A percentile compares a stretch with the other conserved stretches of the same genome.
phyloP scores from a whole-genome alignment of 2,797 vertebrate genomes.

The Pelobates cultripes region DNA sequence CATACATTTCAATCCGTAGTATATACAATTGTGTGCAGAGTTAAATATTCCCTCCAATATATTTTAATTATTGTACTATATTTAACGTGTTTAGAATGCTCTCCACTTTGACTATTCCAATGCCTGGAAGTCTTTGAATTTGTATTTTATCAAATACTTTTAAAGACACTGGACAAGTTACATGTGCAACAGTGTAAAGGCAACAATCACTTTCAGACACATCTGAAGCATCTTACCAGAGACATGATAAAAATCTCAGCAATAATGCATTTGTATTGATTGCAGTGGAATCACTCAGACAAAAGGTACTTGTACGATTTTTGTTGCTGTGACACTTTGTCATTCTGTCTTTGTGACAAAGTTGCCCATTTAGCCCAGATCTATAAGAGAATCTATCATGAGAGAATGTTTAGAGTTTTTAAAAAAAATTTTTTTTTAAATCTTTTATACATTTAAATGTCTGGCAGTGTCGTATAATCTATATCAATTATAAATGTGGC shows the following conservation, averaged over 20 bases:
- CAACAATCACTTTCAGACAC: neutral
- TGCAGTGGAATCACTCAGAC: neutral
- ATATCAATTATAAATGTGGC: conserved; percentile 1
- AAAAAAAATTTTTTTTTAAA: neutral
- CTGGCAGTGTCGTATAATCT: neutral
- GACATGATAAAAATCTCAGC: neutral
- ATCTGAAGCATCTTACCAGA: neutral
- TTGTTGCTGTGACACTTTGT: conserved; percentile 7
- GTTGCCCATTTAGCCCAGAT: neutral
- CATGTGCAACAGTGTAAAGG: neutral
- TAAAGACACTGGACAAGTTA: neutral
- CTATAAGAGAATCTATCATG: neutral
- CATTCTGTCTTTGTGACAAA: conserved; percentile 6
- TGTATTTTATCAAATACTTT: neutral
- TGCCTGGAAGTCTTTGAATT: too few relatives aligned
- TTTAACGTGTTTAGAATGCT: too few relatives aligned
- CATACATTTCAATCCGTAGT: too few relatives aligned
- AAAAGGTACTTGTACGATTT: neutral
- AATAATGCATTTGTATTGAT: conserved; percentile 5
- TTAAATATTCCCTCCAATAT: too few relatives aligned
- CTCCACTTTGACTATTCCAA: too few relatives aligned
- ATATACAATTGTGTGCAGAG: too few relatives aligned
- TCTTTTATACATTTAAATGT: neutral
- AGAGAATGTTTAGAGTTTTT: neutral
- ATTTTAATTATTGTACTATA: too few relatives aligned